A percentile compares a stretch with the other conserved stretches of the same genome.
Conservation (phyloP, 2,888 invertebrate genomes). For the Cheilosia scutellata region DNA sequence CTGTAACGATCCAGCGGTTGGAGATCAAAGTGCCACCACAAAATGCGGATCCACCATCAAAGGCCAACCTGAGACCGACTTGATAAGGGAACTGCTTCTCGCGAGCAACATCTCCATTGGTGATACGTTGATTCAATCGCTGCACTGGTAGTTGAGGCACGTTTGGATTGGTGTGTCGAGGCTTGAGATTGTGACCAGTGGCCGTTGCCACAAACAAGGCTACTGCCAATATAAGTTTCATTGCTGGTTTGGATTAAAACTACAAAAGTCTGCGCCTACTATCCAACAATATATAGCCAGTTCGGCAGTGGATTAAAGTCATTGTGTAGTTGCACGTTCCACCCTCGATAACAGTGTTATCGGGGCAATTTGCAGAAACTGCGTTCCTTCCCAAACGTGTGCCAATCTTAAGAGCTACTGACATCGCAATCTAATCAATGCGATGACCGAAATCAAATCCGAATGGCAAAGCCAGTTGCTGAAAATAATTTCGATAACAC, state of each 20-base stretch:
- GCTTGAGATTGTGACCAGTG: not conserved
- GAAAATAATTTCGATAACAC: no score
- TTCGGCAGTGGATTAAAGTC: not conserved
- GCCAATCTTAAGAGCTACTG: no score
- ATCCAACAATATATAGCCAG: not conserved
- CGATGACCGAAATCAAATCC: no score
- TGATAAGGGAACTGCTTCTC: slow-evolving; percentile 77
- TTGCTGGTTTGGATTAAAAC: not conserved
- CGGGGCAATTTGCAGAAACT: not conserved
- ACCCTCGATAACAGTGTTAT: not conserved
- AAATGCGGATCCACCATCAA: slow-evolving; percentile 67
- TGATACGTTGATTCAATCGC: slow-evolving; percentile 76
- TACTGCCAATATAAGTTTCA: slow-evolving; percentile 15
- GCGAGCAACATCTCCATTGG: slow-evolving; percentile 75
- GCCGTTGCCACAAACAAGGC: slow-evolving; percentile 6
- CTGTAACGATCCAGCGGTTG: slow-evolving; percentile 77
- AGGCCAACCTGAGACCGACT: slow-evolving; percentile 63
- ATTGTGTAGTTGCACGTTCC: not conserved
- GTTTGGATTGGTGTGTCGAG: not conserved
- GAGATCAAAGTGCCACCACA: slow-evolving; percentile 79
- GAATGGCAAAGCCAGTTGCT: no score
- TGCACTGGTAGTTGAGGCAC: slow-evolving; percentile 38
- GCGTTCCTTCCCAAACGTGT: no score
- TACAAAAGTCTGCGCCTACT: not conserved
- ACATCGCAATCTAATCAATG: not conserved